Conservation (phyloP, 2,113 vertebrate genomes). For the Erythrolamprus reginae region DNA sequence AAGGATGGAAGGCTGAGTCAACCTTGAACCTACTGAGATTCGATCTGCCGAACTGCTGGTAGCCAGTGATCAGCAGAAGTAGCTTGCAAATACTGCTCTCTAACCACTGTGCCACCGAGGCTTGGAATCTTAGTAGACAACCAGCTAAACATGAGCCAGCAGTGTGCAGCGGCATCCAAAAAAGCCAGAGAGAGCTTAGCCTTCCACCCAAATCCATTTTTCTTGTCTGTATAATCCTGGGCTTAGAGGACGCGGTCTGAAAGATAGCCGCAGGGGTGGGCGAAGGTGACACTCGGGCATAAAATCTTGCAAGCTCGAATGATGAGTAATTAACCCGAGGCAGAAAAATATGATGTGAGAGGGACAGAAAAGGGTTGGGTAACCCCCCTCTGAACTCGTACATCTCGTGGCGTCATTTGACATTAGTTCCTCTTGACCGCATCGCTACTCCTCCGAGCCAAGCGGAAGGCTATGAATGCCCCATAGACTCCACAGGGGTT, state of each 20-base stretch:
- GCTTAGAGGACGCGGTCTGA: not conserved
- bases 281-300: not conserved
- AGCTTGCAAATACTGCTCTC: too few relatives aligned
- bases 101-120: too few relatives aligned
- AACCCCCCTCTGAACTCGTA: slow-evolving; percentile 1
- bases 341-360: not conserved
- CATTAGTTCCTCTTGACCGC: slow-evolving; percentile 14
- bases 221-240: not conserved
- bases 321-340: slow-evolving; percentile 16
- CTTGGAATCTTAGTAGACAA: too few relatives aligned
- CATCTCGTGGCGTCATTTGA: slow-evolving; percentile 15
- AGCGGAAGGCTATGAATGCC: slow-evolving; percentile 15
- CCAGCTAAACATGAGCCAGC: too few relatives aligned
- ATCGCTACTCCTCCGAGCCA: not conserved
- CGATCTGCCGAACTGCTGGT: too few relatives aligned
- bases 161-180: too few relatives aligned
- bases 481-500: not conserved
- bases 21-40: too few relatives aligned
- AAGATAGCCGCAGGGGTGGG: not conserved
- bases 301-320: not conserved
- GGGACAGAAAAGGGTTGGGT: not conserved
- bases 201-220: not conserved
- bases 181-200: too few relatives aligned
- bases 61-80: too few relatives aligned
- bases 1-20: too few relatives aligned